Percentiles rank a stretch among this genome's conserved stretches.
Evolutionary conservation across 2,888 invertebrate genomes (phyloP).

Genomic region (Caenorhabditis sp.): DNA sequence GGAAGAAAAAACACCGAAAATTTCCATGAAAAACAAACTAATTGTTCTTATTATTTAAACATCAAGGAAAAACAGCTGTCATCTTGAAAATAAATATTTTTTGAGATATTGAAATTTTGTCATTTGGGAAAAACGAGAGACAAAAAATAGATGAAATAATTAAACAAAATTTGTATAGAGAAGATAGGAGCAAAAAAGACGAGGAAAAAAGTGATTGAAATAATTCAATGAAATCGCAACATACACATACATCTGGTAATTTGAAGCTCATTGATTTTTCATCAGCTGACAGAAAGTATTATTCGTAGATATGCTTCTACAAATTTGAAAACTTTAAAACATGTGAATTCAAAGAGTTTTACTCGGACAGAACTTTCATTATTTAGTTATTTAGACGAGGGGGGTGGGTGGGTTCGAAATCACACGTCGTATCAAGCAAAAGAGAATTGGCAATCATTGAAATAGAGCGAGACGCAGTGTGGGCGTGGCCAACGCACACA

Average conservation of each 20-base stretch:
- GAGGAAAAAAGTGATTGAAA: background rate
- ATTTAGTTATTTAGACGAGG: no score
- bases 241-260: background rate
- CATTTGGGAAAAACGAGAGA: background rate
- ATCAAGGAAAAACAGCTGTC: slow-evolving; percentile 2
- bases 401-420: no score
- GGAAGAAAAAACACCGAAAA: background rate
- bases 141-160: background rate
- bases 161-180: slow-evolving; percentile 1
- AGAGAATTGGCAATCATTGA: no score
- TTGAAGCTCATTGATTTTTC: background rate
- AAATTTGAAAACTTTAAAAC: no score
- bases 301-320: background rate
- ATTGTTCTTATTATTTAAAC: slow-evolving; percentile 1
- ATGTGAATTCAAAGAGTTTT: no score
- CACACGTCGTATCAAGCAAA: no score
- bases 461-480: no score
- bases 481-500: no score
- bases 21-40: background rate
- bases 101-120: slow-evolving; percentile 1
- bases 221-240: background rate
- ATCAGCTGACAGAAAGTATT: background rate
- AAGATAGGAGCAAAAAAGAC: slow-evolving; percentile 1
- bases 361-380: no score
- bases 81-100: slow-evolving; percentile 4